Conservation (phyloP, 2,113 vertebrate species). For the Halichoeres trimaculatus region DNA sequence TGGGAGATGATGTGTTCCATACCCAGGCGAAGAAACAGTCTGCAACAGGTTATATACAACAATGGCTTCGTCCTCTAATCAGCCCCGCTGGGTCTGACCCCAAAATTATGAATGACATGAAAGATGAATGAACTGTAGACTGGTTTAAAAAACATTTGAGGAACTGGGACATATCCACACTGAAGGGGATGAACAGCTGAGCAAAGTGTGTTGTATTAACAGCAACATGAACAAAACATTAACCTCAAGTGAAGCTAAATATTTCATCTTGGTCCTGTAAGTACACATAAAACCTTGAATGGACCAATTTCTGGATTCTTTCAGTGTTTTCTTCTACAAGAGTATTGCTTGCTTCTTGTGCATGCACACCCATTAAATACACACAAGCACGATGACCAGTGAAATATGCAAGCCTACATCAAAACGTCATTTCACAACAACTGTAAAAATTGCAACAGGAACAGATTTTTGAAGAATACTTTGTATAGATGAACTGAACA, state of each 20-base stretch:
- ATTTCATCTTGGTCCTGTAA: not conserved
- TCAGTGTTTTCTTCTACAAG: not conserved
- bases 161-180: not conserved
- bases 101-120: conserved; percentile 60
- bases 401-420: conserved; percentile 18
- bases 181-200: no score
- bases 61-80: conserved; percentile 67
- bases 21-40: conserved; percentile 38
- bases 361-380: not conserved
- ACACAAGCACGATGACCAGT: not conserved
- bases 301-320: not conserved
- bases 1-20: conserved; percentile 54
- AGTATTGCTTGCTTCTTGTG: not conserved
- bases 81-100: conserved; percentile 51
- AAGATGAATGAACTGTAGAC: conserved; percentile 20
- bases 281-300: not conserved
- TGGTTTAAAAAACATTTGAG: conserved; percentile 9
- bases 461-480: no score
- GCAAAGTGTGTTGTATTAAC: conserved; percentile 1
- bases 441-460: no score
- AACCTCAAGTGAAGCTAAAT: not conserved
- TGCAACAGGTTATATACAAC: conserved; percentile 46
- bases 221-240: not conserved
- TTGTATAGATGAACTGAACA: not conserved
- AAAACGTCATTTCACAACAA: not conserved